A percentile compares a stretch with the other conserved stretches of the same genome.
These are phyloP conservation scores for Phlogophora meticulosa DNA, from an alignment of 2,888 invertebrate genomes.

Conservation along the genomic window DNA sequence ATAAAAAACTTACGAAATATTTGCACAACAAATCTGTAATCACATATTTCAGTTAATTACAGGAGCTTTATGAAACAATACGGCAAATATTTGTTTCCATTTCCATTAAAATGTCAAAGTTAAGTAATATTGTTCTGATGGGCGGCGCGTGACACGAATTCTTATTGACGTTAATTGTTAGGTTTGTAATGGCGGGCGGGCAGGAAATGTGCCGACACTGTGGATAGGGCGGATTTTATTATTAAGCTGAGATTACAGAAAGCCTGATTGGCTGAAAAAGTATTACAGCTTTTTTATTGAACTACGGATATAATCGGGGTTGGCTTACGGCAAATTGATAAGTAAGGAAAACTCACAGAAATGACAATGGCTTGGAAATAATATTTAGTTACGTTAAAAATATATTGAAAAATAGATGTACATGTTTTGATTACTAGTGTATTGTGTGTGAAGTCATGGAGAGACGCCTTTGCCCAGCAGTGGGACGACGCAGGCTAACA, in stretches of 20 bases:
- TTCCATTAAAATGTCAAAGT: conserved; percentile 39
- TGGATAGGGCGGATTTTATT: conserved; percentile 35
- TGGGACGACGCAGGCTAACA: too few species aligned
- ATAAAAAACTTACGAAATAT: background rate
- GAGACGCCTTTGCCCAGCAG: too few species aligned
- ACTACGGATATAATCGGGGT: background rate
- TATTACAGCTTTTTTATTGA: conserved; percentile 17
- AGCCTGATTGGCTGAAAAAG: conserved; percentile 34
- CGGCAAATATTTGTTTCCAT: background rate
- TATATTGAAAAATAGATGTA: too few species aligned
- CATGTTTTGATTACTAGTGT: too few species aligned
- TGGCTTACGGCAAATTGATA: conserved; percentile 5
- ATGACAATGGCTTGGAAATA: too few species aligned
- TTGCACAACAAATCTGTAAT: background rate
- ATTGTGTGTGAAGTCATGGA: too few species aligned
- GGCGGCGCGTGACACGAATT: conserved; percentile 37
- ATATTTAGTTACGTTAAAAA: too few species aligned
- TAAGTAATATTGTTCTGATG: conserved; percentile 18
- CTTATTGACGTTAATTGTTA: conserved; percentile 44
- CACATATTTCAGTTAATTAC: background rate
- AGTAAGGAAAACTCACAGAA: background rate
- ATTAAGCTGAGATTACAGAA: conserved; percentile 45
- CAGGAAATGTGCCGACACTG: conserved; percentile 24
- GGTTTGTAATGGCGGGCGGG: conserved; percentile 34
- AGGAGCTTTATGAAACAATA: background rate